A percentile compares a stretch with the other conserved stretches of the same genome.
phyloP scores from a whole-genome alignment of 2,888 invertebrate genomes.

The Agrypnus murinus region DNA sequence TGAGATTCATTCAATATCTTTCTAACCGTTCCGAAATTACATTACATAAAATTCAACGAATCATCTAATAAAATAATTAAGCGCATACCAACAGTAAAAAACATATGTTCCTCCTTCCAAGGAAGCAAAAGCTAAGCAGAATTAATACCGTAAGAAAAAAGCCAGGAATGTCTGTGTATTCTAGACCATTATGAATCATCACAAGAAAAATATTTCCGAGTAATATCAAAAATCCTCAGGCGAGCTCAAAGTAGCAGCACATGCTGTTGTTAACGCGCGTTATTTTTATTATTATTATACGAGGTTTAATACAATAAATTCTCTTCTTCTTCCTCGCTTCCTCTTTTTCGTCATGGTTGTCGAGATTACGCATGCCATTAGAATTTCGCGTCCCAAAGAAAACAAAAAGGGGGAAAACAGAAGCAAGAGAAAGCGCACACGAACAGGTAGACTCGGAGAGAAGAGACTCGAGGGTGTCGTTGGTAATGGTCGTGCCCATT shows the following conservation, averaged over 20 bases:
- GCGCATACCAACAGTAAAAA: not conserved
- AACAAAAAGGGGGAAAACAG: too few species aligned
- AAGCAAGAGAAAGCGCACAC: too few species aligned
- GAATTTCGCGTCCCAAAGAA: slow-evolving; percentile 8
- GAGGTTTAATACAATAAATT: slow-evolving; percentile 34
- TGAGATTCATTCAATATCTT: too few species aligned
- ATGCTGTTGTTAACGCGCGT: slow-evolving; percentile 17
- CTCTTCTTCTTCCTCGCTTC: too few species aligned
- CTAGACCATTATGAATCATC: too few species aligned
- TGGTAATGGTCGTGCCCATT: slow-evolving; percentile 33
- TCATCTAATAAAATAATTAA: slow-evolving; percentile 10
- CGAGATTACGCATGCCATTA: slow-evolving; percentile 21
- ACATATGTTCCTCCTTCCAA: not conserved
- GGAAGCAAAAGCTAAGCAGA: too few species aligned
- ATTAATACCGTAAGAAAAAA: not conserved
- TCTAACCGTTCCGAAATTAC: not conserved
- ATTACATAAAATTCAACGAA: slow-evolving; percentile 4
- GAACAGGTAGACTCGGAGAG: too few species aligned
- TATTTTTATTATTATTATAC: too few species aligned
- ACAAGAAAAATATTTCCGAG: slow-evolving; percentile 21
- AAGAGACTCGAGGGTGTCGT: slow-evolving; percentile 38
- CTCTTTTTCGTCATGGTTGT: not conserved
- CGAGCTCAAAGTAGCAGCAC: too few species aligned
- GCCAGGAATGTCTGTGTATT: too few species aligned
- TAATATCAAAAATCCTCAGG: not conserved